Conservation (phyloP, 2,797 vertebrate genomes). For the Crypturellus tataupa region DNA sequence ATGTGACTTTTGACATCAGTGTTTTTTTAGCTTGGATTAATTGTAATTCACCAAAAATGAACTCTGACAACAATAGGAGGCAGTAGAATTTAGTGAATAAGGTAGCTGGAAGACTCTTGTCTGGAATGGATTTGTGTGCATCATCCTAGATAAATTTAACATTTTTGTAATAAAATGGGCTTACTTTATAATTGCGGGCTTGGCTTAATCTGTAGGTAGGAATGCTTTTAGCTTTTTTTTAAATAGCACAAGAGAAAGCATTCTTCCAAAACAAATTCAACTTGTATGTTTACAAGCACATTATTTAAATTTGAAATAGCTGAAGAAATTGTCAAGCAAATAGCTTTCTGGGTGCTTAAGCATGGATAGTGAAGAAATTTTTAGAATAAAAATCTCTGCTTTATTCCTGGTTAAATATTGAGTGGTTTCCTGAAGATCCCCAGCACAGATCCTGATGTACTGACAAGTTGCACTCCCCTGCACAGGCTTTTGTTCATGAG, state of each 20-base stretch:
- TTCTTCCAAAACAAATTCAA: constrained; percentile 24
- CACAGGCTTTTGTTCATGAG: constrained; percentile 15
- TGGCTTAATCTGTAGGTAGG: constrained; percentile 51
- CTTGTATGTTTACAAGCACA: constrained; percentile 25
- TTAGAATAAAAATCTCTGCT: background rate
- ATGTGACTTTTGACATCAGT: background rate
- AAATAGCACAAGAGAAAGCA: background rate
- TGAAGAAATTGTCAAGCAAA: constrained; percentile 19
- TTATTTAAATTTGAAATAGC: constrained; percentile 25
- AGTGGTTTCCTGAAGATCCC: background rate
- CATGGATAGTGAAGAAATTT: background rate
- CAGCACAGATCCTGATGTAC: constrained; percentile 51
- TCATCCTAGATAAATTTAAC: constrained; percentile 7
- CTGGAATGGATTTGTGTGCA: background rate
- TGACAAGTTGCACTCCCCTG: constrained; percentile 59
- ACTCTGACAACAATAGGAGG: background rate
- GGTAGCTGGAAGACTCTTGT: background rate
- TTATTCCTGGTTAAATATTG: constrained; percentile 19
- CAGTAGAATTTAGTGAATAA: background rate
- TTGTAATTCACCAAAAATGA: background rate
- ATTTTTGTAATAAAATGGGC: background rate
- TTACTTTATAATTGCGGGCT: constrained; percentile 16
- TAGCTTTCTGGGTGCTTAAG: constrained; percentile 9
- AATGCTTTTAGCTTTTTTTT: background rate
- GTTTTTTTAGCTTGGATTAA: background rate